phyloP scores from a whole-genome alignment of 1,140 invertebrate species.

The Aphaenogaster rudis region DNA sequence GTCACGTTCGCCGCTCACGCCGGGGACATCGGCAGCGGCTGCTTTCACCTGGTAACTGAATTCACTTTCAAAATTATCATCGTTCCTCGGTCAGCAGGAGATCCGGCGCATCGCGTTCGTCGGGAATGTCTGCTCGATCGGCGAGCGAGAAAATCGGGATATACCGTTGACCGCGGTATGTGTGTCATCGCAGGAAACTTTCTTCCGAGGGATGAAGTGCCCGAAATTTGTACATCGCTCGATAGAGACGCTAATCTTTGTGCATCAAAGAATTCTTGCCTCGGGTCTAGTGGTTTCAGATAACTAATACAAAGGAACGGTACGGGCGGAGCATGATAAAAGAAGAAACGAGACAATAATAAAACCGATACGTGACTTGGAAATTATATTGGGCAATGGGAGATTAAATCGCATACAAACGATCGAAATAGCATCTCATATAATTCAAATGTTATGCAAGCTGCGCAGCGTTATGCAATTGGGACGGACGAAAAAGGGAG shows the following conservation, averaged over 20 bases:
- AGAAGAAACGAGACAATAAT: neutral
- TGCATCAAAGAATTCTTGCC: neutral
- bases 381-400: slow-evolving; percentile 1
- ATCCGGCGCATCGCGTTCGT: slow-evolving; percentile 19
- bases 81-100: slow-evolving; percentile 37
- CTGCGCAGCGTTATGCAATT: slow-evolving; percentile 4
- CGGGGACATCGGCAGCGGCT: slow-evolving; percentile 57
- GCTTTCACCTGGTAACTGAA: slow-evolving; percentile 77
- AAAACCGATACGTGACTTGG: slow-evolving; percentile 26
- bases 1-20: slow-evolving; percentile 77
- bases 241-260: neutral
- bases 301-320: neutral
- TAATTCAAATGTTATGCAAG: slow-evolving; percentile 40
- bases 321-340: neutral
- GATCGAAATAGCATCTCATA: slow-evolving; percentile 40
- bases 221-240: neutral
- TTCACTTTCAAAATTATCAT: slow-evolving; percentile 80
- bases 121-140: neutral
- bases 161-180: slow-evolving; percentile 33
- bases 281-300: neutral
- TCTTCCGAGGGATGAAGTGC: neutral
- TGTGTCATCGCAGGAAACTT: slow-evolving; percentile 26
- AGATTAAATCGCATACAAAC: slow-evolving; percentile 29
- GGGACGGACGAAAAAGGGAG: slow-evolving; percentile 12
- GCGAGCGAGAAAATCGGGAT: slow-evolving; percentile 43